Base-by-base conservation (phyloP, 1,140 invertebrate genomes). In the Hypsibius dujardini region DNA sequence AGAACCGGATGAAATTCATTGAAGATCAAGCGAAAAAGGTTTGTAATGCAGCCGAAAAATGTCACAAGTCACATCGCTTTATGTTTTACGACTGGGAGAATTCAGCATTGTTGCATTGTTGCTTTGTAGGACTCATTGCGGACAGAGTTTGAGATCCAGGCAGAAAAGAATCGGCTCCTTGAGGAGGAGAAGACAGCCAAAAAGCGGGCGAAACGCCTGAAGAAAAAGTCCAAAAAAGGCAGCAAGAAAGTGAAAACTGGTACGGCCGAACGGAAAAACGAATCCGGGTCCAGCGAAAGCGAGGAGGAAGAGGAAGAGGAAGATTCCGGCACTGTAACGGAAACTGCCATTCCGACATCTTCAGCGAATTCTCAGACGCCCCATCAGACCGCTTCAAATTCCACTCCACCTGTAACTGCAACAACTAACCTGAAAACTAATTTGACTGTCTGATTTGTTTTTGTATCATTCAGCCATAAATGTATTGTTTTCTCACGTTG, bases 1-100 rank as follows among this genome's bases (percentile, higher is more conserved):
- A 94, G 82, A 88, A 92, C 1, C 82, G 95, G 72, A 92, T 95
- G 78, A 94, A 94, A 79, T 88, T 86, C 76, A 91, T 95, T 76
- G 87, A 90, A 77, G 88, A 91, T 77, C 90, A 89, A 80, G 87
- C 87, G 75, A 85, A 86, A 81, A 87, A 88, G 81, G 89, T 90
- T 82, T 75, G n/a, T 7, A 56, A 7, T n/a, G n/a, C 7, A 56
- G n/a, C n/a, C n/a, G n/a, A n/a, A n/a, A n/a, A n/a, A n/a, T n/a
- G n/a, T n/a, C n/a, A n/a, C n/a, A n/a, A n/a, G n/a, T n/a, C n/a
- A n/a, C n/a, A n/a, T n/a, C n/a, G n/a, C n/a, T n/a, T n/a, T n/a
- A n/a, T n/a, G n/a, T n/a, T n/a, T n/a, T n/a, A n/a, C n/a, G n/a
- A 70, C 69, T 67, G 47, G 47, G 14, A 40, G 46, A 40, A 42